Conservation (phyloP, 2,797 vertebrate genomes). For the Mallotus villosus region DNA sequence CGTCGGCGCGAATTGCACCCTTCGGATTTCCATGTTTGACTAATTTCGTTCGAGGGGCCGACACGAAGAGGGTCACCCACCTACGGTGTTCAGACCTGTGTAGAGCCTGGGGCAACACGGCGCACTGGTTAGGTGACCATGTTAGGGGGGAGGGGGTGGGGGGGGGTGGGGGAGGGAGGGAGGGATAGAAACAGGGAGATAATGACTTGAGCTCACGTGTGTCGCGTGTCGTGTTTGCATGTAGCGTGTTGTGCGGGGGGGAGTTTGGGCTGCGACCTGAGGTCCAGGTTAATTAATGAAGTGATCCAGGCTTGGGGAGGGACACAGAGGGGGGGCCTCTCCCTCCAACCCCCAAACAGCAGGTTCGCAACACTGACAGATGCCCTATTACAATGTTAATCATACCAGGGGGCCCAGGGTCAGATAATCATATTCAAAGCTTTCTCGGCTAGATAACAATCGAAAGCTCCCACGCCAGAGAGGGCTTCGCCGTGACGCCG, state of each 20-base stretch:
- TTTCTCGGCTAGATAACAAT: constrained; percentile 68
- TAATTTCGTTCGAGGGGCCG: constrained; percentile 48
- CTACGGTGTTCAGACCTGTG: constrained; percentile 25
- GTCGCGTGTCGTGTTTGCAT: constrained; percentile 21
- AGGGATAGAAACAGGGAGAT: constrained; percentile 15
- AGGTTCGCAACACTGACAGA: constrained; percentile 78
- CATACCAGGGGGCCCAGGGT: constrained; percentile 62
- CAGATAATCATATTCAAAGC: constrained; percentile 79
- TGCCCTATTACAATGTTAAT: constrained; percentile 83
- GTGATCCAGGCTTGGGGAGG: constrained; percentile 54
- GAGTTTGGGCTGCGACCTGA: constrained; percentile 42
- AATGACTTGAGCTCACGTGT: constrained; percentile 42
- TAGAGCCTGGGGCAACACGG: constrained; percentile 41
- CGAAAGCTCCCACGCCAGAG: constrained; percentile 52
- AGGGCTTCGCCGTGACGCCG: constrained; percentile 47
- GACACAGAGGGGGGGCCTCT: constrained; percentile 35
- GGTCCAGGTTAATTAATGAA: constrained; percentile 79
- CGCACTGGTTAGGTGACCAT: constrained; percentile 38
- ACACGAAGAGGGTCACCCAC: constrained; percentile 46
- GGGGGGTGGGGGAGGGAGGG: not conserved
- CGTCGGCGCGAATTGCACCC: constrained; percentile 34
- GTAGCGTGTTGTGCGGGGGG: constrained; percentile 14
- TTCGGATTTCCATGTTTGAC: constrained; percentile 60
- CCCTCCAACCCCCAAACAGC: constrained; percentile 58
- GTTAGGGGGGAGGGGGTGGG: not conserved